Conservation (phyloP, 35 echinoderm and acorn worm genomes). For the Apostichopus parvimensis region DNA sequence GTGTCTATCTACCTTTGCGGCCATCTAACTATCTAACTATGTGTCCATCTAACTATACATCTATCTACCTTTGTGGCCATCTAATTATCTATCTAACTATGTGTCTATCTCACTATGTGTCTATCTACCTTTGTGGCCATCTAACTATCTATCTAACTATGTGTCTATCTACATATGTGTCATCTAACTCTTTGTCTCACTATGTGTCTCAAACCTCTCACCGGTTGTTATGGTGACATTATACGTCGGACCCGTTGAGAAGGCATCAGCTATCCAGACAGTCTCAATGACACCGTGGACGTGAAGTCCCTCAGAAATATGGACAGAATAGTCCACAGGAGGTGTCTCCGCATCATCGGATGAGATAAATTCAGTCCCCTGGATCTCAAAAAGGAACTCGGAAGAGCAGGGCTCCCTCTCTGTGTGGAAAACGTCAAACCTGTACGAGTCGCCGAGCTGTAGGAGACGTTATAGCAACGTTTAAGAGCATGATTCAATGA, state of each 20-base stretch:
- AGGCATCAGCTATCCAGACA: conserved; percentile 57
- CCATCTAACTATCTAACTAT: too few species aligned
- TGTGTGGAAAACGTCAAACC: conserved; percentile 74
- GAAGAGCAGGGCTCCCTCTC: conserved; percentile 76
- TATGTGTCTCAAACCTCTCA: neutral
- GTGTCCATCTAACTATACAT: too few species aligned
- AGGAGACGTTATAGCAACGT: neutral
- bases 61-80: too few species aligned
- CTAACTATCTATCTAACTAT: too few species aligned
- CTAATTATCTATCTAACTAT: too few species aligned
- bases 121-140: too few species aligned
- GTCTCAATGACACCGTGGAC: conserved; percentile 65
- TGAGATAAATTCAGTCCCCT: conserved; percentile 56
- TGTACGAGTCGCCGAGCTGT: conserved; percentile 68
- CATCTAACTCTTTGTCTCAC: too few species aligned
- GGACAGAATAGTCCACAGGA: conserved; percentile 70
- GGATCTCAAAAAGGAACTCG: conserved; percentile 73
- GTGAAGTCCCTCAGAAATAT: conserved; percentile 60
- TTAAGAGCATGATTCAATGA: too few species aligned
- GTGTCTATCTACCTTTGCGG: too few species aligned
- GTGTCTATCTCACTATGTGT: too few species aligned
- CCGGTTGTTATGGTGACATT: conserved; percentile 71
- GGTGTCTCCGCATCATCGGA: conserved; percentile 58
- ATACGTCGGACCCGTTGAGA: conserved; percentile 72
- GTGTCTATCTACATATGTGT: too few species aligned